A percentile compares a stretch with the other conserved stretches of the same genome.
phyloP scores from a whole-genome alignment of 2,113 vertebrate genomes.

The Tursiops truncatus region DNA sequence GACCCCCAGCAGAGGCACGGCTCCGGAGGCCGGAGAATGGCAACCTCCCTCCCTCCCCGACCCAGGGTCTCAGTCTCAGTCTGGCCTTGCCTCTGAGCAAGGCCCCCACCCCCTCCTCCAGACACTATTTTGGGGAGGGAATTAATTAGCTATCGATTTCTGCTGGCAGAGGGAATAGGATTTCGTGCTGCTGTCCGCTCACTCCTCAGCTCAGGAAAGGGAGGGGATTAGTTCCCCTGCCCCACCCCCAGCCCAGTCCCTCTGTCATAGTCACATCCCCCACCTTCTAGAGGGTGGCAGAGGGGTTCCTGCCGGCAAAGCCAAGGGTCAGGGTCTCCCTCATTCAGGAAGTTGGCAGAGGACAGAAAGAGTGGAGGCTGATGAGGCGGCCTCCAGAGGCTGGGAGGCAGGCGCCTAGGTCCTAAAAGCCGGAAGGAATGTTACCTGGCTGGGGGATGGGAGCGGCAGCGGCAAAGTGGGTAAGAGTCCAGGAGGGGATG shows the following conservation, averaged over 20 bases:
- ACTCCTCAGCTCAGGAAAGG: background rate
- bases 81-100: background rate
- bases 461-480: background rate
- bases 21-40: background rate
- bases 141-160: conserved; percentile 80
- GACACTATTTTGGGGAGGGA: conserved; percentile 75
- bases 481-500: background rate
- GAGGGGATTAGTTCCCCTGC: background rate
- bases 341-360: background rate
- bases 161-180: conserved; percentile 49
- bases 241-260: background rate
- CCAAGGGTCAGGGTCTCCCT: background rate
- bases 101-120: background rate
- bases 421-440: background rate
- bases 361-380: background rate
- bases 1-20: background rate
- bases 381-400: background rate
- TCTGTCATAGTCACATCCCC: background rate
- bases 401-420: background rate
- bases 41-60: background rate
- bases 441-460: background rate
- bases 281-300: background rate
- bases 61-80: background rate
- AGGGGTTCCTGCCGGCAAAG: background rate
- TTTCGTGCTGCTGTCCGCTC: conserved; percentile 38